Conservation (phyloP, 2,113 vertebrate genomes). For the Corvus cornix region DNA sequence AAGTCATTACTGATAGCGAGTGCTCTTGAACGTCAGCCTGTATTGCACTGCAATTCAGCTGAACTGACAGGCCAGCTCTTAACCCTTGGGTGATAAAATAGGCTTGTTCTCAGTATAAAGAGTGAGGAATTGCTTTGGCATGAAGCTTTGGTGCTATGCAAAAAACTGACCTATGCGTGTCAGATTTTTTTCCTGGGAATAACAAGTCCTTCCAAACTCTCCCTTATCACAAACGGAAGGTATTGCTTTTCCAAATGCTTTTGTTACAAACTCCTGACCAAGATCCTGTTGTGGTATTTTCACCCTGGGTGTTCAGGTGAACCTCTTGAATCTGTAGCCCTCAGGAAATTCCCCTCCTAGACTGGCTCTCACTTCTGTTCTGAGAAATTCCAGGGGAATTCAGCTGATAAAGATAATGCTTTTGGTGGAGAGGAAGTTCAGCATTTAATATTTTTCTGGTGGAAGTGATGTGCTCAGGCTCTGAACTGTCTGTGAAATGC, state of each 20-base stretch:
- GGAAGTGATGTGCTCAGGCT: neutral
- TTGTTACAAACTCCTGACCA: neutral
- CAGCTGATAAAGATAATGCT: neutral
- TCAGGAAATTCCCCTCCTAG: conserved; percentile 31
- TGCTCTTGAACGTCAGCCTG: neutral
- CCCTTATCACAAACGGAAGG: neutral
- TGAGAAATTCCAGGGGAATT: conserved; percentile 39
- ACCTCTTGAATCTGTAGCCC: neutral
- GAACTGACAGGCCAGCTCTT: neutral
- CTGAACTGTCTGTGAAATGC: neutral
- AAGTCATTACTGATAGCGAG: neutral
- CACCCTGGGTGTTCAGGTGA: neutral
- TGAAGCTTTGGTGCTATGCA: neutral
- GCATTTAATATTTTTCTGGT: neutral
- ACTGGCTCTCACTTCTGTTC: neutral
- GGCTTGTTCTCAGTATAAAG: neutral
- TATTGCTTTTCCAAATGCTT: neutral
- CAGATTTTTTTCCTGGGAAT: neutral
- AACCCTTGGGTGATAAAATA: conserved; percentile 3
- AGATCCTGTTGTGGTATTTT: neutral
- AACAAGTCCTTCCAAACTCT: neutral
- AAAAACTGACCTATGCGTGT: neutral
- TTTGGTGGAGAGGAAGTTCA: neutral
- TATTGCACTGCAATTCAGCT: neutral
- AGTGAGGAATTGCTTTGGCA: neutral